Evolutionary conservation across 2,113 vertebrate genomes (phyloP).

Genomic region (Chloebia gouldiae): DNA sequence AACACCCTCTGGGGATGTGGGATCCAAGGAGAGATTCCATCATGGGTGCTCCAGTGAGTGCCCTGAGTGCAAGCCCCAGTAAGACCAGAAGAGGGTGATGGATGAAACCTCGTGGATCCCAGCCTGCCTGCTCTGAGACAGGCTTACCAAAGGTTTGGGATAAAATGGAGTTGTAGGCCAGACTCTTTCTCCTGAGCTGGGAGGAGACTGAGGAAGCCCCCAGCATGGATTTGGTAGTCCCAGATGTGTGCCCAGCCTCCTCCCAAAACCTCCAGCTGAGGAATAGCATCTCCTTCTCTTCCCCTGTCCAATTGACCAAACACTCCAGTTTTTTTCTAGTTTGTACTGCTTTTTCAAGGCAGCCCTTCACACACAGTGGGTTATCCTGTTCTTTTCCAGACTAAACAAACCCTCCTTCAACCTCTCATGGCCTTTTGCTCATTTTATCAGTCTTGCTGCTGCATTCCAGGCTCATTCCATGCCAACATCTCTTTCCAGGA

Average conservation of each 20-base stretch:
- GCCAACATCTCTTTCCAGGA: background rate
- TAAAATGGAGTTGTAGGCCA: background rate
- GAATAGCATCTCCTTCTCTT: background rate
- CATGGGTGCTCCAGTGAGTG: background rate
- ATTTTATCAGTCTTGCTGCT: background rate
- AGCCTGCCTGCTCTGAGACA: background rate
- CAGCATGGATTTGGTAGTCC: background rate
- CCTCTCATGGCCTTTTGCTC: background rate
- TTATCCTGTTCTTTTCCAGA: background rate
- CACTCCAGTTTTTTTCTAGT: rapidly evolving
- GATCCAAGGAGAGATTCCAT: background rate
- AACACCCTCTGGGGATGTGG: background rate
- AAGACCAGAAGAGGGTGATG: background rate
- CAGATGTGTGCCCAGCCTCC: background rate
- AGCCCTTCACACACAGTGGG: background rate
- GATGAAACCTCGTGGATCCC: background rate
- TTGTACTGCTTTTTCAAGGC: background rate
- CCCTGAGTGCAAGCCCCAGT: background rate
- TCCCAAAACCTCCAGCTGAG: background rate
- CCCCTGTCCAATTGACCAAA: rapidly evolving
- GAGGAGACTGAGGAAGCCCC: background rate
- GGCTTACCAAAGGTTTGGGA: rapidly evolving
- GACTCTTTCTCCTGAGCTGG: background rate
- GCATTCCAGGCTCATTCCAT: rapidly evolving
- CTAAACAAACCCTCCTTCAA: slow-evolving; percentile 23